Evolutionary conservation across 1,140 invertebrate species (phyloP).

Genomic region (Hyposmocoma kahamanoa): DNA sequence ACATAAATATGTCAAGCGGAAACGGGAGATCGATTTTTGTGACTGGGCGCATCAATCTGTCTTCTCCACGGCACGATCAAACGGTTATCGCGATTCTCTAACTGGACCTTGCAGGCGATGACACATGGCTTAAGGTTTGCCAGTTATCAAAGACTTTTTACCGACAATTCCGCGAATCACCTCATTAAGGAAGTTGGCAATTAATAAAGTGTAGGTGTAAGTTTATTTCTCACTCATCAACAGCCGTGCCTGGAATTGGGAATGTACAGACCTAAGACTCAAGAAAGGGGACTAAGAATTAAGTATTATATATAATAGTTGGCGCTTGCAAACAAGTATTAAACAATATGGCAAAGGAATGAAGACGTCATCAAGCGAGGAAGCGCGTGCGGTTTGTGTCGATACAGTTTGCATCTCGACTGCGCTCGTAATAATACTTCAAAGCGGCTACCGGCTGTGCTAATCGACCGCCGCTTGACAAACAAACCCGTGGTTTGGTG

Average conservation of each 20-base stretch:
- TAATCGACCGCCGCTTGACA: constrained; percentile 32
- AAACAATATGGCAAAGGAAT: no score
- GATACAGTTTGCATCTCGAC: constrained; percentile 14
- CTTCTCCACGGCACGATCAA: constrained; percentile 46
- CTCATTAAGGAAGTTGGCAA: no score
- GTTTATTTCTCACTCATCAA: no score
- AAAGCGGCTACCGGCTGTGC: constrained; percentile 40
- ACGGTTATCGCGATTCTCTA: constrained; percentile 32
- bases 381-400: constrained; percentile 12
- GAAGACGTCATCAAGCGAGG: no score
- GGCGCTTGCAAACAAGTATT: no score
- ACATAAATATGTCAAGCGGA: constrained; percentile 41
- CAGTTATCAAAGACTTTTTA: constrained; percentile 22
- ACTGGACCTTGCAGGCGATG: constrained; percentile 13
- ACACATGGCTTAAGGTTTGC: constrained; percentile 35
- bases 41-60: constrained; percentile 46
- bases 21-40: constrained; percentile 38
- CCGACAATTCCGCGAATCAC: constrained; percentile 11
- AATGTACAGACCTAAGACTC: no score
- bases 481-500: no score
- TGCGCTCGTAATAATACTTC: constrained; percentile 31
- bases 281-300: no score
- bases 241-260: no score
- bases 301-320: no score
- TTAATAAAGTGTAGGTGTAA: no score